phyloP scores from a whole-genome alignment of 2,888 invertebrate genomes.

The Synanthedon andrenaeformis region DNA sequence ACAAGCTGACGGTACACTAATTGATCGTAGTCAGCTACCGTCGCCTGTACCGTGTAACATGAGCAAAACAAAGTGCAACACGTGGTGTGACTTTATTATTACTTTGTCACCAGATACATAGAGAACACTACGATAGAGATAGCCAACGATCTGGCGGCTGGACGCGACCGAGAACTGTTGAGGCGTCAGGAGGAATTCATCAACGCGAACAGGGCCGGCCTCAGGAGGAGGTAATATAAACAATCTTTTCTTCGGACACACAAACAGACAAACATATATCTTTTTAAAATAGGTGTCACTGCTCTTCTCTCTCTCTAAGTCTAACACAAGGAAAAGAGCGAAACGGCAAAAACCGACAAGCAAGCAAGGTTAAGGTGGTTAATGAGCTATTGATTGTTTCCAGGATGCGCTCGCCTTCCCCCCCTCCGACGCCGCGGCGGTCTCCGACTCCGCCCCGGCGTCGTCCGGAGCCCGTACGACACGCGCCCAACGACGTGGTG shows the following conservation, averaged over 20 bases:
- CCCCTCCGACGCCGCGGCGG: conserved; percentile 17
- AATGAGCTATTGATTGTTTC: not conserved
- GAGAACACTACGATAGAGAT: conserved; percentile 63
- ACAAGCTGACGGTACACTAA: too few relatives aligned
- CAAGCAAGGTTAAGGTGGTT: too few relatives aligned
- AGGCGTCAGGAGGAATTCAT: conserved; percentile 62
- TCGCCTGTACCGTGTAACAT: too few relatives aligned
- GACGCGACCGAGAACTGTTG: conserved; percentile 44
- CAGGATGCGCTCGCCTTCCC: conserved; percentile 39
- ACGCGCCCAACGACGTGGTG: not conserved
- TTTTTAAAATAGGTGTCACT: too few relatives aligned
- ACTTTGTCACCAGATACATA: conserved; percentile 41
- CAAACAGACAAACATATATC: too few relatives aligned
- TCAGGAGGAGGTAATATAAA: conserved; percentile 35
- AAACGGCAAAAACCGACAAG: too few relatives aligned
- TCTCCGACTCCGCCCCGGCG: conserved; percentile 10
- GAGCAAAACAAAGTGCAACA: too few relatives aligned
- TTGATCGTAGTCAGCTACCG: too few relatives aligned
- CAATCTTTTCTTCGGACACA: not conserved
- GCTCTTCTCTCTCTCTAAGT: too few relatives aligned
- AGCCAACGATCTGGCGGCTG: conserved; percentile 43
- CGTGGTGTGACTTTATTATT: too few relatives aligned
- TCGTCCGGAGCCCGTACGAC: conserved; percentile 7
- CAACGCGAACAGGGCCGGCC: conserved; percentile 51
- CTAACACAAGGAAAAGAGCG: too few relatives aligned